A percentile compares a stretch with the other conserved stretches of the same genome.
Conservation (phyloP, 37 sponge, comb jelly and placozoan species). For the Diacarnus erythraeanus region DNA sequence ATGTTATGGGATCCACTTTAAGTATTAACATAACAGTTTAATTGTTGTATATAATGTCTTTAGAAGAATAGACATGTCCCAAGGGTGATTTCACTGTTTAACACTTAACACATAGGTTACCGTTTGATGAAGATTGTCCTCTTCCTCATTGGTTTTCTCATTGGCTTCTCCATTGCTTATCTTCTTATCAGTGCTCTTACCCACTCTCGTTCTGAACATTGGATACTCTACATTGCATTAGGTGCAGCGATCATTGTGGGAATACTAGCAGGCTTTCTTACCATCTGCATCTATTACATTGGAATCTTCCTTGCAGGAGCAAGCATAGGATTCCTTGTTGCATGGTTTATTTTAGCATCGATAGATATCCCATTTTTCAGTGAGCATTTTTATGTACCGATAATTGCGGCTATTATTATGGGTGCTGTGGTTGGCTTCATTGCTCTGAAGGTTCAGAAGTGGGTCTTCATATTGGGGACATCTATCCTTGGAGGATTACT, state of each 20-base stretch:
- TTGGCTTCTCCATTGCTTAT: conserved; percentile 39
- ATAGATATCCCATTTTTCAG: conserved; percentile 48
- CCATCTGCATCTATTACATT: conserved; percentile 63
- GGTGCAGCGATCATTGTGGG: conserved; percentile 25
- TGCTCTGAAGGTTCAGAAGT: conserved; percentile 52
- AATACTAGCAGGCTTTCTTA: conserved; percentile 25
- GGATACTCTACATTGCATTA: conserved; percentile 30
- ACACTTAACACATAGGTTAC: too few species aligned
- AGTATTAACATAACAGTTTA: too few species aligned
- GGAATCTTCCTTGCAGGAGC: conserved; percentile 61
- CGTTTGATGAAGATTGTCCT: conserved; percentile 50
- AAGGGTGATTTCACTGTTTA: too few species aligned
- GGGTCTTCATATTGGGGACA: conserved; percentile 57
- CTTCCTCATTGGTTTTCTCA: conserved; percentile 52
- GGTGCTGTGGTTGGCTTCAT: conserved; percentile 35
- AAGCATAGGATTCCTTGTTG: conserved; percentile 35
- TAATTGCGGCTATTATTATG: conserved; percentile 6
- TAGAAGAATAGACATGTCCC: too few species aligned
- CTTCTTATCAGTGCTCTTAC: conserved; percentile 21
- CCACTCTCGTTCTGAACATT: conserved; percentile 5
- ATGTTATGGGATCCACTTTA: too few species aligned
- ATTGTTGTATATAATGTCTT: too few species aligned
- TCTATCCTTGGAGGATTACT: conserved; percentile 44
- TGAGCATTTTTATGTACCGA: conserved; percentile 43
- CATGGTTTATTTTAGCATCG: conserved; percentile 51